Evolutionary conservation across 2,888 invertebrate genomes (phyloP).

Genomic region (Ptilodon capucinus): DNA sequence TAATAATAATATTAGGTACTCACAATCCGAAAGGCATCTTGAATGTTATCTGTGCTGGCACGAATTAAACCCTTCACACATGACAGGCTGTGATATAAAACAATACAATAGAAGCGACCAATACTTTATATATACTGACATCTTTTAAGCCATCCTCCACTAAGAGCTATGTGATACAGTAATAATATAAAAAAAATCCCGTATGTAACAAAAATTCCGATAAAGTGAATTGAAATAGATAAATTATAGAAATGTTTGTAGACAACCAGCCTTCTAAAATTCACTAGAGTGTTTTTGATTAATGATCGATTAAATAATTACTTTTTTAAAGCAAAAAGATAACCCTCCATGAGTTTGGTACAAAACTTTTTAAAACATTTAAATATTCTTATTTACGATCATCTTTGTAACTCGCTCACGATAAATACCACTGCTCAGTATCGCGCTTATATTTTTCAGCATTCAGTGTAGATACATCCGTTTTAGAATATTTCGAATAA

Average conservation of each 20-base stretch:
- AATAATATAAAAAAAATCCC: neutral
- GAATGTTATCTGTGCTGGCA: slow-evolving; percentile 6
- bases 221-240: neutral
- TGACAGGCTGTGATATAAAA: slow-evolving; percentile 24
- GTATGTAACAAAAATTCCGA: neutral
- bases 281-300: no score
- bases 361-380: no score
- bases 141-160: slow-evolving; percentile 10
- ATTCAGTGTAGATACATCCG: slow-evolving; percentile 10
- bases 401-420: neutral
- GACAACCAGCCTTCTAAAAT: no score
- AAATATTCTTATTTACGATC: no score
- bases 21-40: slow-evolving; percentile 62
- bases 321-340: no score
- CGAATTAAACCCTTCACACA: slow-evolving; percentile 18
- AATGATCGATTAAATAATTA: no score
- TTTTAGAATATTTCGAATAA: slow-evolving; percentile 1
- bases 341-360: neutral
- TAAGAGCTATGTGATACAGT: neutral
- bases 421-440: neutral
- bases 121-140: slow-evolving; percentile 36
- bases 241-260: no score
- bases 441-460: slow-evolving; percentile 3
- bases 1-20: slow-evolving; percentile 31
- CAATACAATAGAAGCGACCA: slow-evolving; percentile 21